Conservation (phyloP, 2,888 invertebrate species). For the Embidobia sp. region DNA sequence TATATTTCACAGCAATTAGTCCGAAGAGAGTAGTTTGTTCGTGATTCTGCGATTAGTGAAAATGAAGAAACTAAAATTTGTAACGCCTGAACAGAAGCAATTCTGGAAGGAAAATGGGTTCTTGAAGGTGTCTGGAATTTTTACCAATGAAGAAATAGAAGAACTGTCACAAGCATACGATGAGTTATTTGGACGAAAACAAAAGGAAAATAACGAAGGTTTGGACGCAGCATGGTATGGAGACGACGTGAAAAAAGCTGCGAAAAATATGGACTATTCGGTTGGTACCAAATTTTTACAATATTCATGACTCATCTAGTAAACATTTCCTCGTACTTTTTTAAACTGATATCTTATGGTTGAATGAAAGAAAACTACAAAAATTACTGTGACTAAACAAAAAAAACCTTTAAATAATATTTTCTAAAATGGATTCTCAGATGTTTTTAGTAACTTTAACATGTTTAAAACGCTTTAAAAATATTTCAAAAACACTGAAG, state of each 20-base stretch:
- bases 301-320: too few species aligned
- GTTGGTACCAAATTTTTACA: too few species aligned
- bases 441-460: too few species aligned
- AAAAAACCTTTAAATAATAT: too few species aligned
- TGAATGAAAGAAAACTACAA: too few species aligned
- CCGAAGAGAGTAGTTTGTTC: too few species aligned
- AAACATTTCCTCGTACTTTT: background rate
- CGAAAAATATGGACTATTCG: slow-evolving; percentile 29
- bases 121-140: slow-evolving; percentile 82
- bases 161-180: slow-evolving; percentile 83
- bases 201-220: slow-evolving; percentile 77
- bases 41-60: too few species aligned
- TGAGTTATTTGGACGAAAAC: slow-evolving; percentile 82
- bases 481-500: too few species aligned
- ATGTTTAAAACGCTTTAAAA: too few species aligned
- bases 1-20: slow-evolving; percentile 25
- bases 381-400: too few species aligned
- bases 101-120: slow-evolving; percentile 84
- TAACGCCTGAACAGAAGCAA: slow-evolving; percentile 82
- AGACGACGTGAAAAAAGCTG: slow-evolving; percentile 66
- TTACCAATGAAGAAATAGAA: slow-evolving; percentile 81
- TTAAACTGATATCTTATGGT: too few species aligned
- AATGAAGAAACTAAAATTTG: slow-evolving; percentile 72
- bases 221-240: slow-evolving; percentile 84
- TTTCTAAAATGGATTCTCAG: too few species aligned